These are phyloP conservation scores for Choloepus hoffmanni DNA, from an alignment of 2,113 vertebrate genomes.

Conservation along the genomic window DNA sequence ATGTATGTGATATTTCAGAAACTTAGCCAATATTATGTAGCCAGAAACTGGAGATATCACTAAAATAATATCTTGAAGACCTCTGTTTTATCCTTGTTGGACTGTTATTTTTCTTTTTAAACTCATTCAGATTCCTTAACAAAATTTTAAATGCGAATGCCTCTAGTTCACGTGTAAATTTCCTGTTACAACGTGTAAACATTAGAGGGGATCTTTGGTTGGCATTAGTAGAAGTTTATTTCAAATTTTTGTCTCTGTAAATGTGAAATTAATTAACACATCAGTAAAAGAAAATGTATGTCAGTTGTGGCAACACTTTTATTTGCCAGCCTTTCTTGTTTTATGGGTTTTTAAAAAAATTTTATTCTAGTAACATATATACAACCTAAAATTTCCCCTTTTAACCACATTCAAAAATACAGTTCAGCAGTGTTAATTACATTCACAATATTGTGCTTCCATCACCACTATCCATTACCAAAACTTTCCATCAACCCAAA, in stretches of 20 bases:
- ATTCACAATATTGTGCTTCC: no score
- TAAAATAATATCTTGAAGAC: not conserved
- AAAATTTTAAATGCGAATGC: not conserved
- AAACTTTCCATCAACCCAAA: no score
- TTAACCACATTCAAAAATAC: no score
- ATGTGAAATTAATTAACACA: not conserved
- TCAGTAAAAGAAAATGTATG: not conserved
- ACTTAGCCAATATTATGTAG: not conserved
- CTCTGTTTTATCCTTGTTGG: not conserved
- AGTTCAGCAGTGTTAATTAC: no score
- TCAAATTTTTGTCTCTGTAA: not conserved
- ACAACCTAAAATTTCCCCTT: no score
- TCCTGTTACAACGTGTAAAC: not conserved
- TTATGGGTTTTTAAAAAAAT: no score
- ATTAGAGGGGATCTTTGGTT: not conserved
- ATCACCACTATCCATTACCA: no score
- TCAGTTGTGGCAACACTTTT: not conserved
- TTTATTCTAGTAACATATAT: no score
- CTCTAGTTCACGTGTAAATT: not conserved
- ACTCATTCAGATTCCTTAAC: not conserved
- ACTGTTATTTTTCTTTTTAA: not conserved
- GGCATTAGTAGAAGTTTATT: not conserved
- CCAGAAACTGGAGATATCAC: not conserved
- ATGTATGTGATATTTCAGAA: slow-evolving; percentile 14
- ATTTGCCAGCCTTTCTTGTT: not conserved